Base-by-base conservation (phyloP, 2,113 vertebrate genomes). In the Cottus gobio region DNA sequence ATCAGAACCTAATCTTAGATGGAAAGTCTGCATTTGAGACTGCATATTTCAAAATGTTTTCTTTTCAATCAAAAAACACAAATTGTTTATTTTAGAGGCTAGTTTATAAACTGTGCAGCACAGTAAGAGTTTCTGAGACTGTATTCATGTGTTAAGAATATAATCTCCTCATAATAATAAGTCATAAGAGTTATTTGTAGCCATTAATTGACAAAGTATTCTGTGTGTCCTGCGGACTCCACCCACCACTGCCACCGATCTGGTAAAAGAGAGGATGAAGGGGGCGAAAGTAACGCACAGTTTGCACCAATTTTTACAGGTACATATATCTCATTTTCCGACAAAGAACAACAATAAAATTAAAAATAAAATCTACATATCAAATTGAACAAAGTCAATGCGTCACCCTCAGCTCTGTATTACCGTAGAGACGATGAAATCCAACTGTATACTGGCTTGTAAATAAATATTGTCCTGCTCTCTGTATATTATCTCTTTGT, bases 401-500 rank as follows among this genome's bases (percentile, higher is more conserved):
- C 50, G 71, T 72, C 26, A 44, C 24, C 7, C 6, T 36, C 1
- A 24, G 66, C 20, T 69, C 24, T 62, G 18, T 50, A 7, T 42
- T 20, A 48, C 46, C 9, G 52, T 11, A 56, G 24, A 56, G 52
- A 26, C n/a, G 26, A 56, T 26, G 52, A 56, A 12, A 56, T 56
- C 52, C n/a, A 48, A 48, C 46, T 7, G 46, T 18, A 18, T 50
- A 22, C 6, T 50, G 48, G 48, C 48, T 50, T 22, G 48, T 50
- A 22, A 50, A 50, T 22, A 50, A 50, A 50, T 22, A 50, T 50
- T 50, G 48, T 72, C 39, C 37, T 67, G 26, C 68, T 75, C 63
- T 57, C 54, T 60, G 54, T 71, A 31, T 63, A n/a, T 60, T 46
- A 36, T 83, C 52, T 84, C 79, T 89, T 87, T 91, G 77, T 88